A percentile compares a stretch with the other conserved stretches of the same genome.
These are phyloP conservation scores for Piaya cayana DNA, from an alignment of 2,113 vertebrate genomes.

Conservation along the genomic window DNA sequence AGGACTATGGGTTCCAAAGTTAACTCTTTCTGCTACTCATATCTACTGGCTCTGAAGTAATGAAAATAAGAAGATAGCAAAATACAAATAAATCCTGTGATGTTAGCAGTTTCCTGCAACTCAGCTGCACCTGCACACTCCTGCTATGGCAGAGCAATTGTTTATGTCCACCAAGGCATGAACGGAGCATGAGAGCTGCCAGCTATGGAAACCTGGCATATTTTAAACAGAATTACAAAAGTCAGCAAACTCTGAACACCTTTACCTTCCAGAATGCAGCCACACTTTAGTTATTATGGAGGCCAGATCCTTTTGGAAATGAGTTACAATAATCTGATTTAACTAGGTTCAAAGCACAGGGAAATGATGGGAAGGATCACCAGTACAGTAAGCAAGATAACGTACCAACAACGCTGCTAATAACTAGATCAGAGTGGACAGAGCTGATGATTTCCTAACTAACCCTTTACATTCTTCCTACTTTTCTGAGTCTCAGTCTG, in stretches of 20 bases:
- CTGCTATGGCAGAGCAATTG: neutral
- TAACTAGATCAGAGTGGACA: neutral
- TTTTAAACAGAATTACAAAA: neutral
- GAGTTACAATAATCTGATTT: neutral
- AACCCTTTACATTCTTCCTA: neutral
- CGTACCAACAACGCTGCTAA: neutral
- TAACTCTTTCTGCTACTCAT: neutral
- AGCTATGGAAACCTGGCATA: neutral
- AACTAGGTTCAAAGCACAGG: neutral
- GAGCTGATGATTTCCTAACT: neutral
- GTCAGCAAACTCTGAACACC: neutral
- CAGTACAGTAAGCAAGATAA: neutral
- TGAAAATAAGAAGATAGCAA: neutral
- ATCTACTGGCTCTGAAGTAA: neutral
- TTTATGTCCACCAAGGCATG: accelerated
- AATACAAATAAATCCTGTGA: neutral
- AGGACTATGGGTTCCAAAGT: neutral
- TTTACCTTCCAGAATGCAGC: neutral
- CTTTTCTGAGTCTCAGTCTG: neutral
- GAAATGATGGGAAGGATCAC: neutral
- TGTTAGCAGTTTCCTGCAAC: neutral
- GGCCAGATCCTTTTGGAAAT: neutral
- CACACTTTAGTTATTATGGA: neutral
- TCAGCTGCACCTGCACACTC: neutral
- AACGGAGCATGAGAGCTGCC: neutral